Percentiles rank a stretch among this genome's conserved stretches.
Evolutionary conservation across 2,888 invertebrate genomes (phyloP).

Genomic region (Pachycephus smyrnensis): DNA sequence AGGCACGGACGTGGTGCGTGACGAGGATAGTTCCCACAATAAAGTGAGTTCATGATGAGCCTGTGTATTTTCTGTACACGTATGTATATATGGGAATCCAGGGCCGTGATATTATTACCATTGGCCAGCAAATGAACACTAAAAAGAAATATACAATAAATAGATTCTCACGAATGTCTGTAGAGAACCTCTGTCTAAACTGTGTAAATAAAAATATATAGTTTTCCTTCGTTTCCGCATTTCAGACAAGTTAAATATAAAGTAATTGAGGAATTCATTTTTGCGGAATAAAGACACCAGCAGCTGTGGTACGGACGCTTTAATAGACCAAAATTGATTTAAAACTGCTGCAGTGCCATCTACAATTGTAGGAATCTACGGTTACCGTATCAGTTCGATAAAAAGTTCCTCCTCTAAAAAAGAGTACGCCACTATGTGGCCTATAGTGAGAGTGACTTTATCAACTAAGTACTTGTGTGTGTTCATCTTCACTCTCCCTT

Average conservation of each 20-base stretch:
- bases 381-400: not conserved
- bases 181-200: not conserved
- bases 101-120: not conserved
- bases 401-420: not conserved
- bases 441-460: not conserved
- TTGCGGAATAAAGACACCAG: not conserved
- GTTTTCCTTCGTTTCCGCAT: not conserved
- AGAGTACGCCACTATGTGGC: not conserved
- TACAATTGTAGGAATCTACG: not conserved
- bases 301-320: not conserved
- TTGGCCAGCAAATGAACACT: not conserved
- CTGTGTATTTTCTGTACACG: not conserved
- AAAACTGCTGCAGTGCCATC: not conserved
- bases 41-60: slow-evolving; percentile 22
- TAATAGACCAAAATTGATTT: not conserved
- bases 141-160: not conserved
- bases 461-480: not conserved
- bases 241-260: not conserved
- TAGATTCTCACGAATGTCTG: not conserved
- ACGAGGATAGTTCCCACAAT: slow-evolving; percentile 45
- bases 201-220: not conserved
- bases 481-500: not conserved
- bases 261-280: not conserved
- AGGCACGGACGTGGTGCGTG: slow-evolving; percentile 42
- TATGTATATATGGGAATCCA: not conserved